A percentile compares a stretch with the other conserved stretches of the same genome.
Evolutionary conservation across 2,113 vertebrate genomes (phyloP).

Genomic region (Falco punctatus): DNA sequence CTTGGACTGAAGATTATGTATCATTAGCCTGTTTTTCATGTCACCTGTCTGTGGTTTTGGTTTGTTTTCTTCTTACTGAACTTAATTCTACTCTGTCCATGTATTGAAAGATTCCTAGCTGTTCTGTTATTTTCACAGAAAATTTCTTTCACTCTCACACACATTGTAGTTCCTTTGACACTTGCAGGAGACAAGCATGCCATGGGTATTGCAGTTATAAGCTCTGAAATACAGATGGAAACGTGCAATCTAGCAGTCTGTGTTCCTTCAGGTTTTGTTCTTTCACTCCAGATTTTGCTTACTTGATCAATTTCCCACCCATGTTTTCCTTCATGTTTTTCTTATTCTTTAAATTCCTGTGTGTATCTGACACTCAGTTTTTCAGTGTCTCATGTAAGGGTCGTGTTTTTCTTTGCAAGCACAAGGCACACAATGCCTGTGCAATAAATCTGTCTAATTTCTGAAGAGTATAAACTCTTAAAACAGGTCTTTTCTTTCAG

Average conservation of each 20-base stretch:
- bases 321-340: not conserved
- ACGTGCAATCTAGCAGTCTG: not conserved
- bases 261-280: not conserved
- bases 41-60: not conserved
- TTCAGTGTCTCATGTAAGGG: not conserved
- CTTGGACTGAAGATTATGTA: not conserved
- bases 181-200: not conserved
- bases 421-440: not conserved
- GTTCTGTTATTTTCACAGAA: not conserved
- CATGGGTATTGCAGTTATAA: not conserved
- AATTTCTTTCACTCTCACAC: not conserved
- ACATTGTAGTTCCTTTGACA: not conserved
- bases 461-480: not conserved
- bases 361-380: not conserved
- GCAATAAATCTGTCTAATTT: not conserved
- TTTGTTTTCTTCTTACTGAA: not conserved
- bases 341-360: not conserved
- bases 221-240: not conserved
- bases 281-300: not conserved
- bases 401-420: not conserved
- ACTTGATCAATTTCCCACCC: not conserved
- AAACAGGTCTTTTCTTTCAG: conserved; percentile 67
- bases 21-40: not conserved
- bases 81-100: conserved; percentile 8
- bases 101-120: not conserved